phyloP scores from a whole-genome alignment of 2,888 invertebrate species.

The Mesodorylaimus sp. region DNA sequence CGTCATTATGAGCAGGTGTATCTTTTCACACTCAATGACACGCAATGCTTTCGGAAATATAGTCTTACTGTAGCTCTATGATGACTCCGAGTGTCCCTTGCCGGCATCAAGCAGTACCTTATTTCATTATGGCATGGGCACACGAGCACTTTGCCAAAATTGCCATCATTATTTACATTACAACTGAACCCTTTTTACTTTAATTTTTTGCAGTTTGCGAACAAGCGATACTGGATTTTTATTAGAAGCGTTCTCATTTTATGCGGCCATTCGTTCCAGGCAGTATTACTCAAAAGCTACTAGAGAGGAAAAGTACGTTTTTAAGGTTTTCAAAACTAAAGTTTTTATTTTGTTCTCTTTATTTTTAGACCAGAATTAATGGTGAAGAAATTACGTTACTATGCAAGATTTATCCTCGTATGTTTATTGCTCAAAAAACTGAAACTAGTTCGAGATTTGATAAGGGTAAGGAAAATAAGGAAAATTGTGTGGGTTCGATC shows the following conservation, averaged over 20 bases:
- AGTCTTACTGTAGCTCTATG: too few relatives aligned
- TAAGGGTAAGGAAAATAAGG: conserved; percentile 39
- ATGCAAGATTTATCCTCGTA: conserved; percentile 86
- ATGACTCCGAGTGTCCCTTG: too few relatives aligned
- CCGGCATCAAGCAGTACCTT: too few relatives aligned
- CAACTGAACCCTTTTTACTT: neutral
- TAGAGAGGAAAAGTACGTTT: conserved; percentile 10
- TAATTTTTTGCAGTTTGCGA: conserved; percentile 48
- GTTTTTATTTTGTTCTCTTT: too few relatives aligned
- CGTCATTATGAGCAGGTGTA: too few relatives aligned
- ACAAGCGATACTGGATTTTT: conserved; percentile 91
- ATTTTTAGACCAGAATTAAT: conserved; percentile 54
- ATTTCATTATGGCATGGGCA: too few relatives aligned
- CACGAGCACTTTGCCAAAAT: too few relatives aligned
- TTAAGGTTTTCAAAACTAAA: too few relatives aligned
- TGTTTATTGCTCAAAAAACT: conserved; percentile 78
- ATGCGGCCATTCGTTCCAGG: conserved; percentile 76
- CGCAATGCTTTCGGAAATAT: too few relatives aligned
- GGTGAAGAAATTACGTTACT: conserved; percentile 83
- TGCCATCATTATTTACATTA: neutral
- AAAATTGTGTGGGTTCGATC: neutral
- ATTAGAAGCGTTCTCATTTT: conserved; percentile 87
- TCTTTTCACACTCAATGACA: too few relatives aligned
- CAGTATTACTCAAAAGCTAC: conserved; percentile 61
- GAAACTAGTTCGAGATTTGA: conserved; percentile 73